Base-by-base conservation (phyloP, 2,113 vertebrate genomes). In the Coregonus clupeaformis region DNA sequence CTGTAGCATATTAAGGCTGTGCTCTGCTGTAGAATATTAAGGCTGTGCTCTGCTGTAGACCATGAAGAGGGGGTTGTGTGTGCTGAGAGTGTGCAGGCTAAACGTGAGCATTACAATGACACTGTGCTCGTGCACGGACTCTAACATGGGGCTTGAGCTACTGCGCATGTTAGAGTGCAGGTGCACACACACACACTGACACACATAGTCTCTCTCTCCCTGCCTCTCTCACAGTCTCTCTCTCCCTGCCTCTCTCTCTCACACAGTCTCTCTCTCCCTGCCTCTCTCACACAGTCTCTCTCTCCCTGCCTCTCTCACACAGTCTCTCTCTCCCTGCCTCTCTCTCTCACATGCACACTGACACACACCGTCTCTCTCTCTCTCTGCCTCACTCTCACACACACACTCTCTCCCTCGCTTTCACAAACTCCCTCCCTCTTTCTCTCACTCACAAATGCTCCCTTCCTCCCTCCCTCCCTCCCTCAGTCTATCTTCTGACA, bases 331-430 rank as follows among this genome's bases (percentile, higher is more conserved):
- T n/a, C n/a, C 47, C 67, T n/a, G 30, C 4, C 32, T 45, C 67
- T 68, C 67, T 68, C 4, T 68, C 67, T 68, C 64, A 42, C 59
- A 29, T n/a, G n/a, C n/a, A n/a, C n/a, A n/a, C n/a, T n/a, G n/a
- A n/a, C n/a, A n/a, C 47, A 7, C 60, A 45, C 45, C 5, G 47
- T n/a, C 69, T 29, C 78, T 13, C 74, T 49, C 67, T 0, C 18
- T 25, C 55, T 5, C 25, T 70, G 2, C 1, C 18, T 59, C n/a
- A 22, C 3, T 14, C 47, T 3, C 47, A 59, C 13, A 27, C n/a
- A n/a, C 6, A 7, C 20, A 22, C 49, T 45, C n/a, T 3, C 4
- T 22, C n/a, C 7, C n/a, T n/a, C 20, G 22, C 47, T 36, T 3
- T 16, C 27, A 22, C 66, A 47, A 49, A 13, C 30, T 64, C 67